phyloP scores from a whole-genome alignment of 2,888 invertebrate genomes.

The Horisme vitalbata region DNA sequence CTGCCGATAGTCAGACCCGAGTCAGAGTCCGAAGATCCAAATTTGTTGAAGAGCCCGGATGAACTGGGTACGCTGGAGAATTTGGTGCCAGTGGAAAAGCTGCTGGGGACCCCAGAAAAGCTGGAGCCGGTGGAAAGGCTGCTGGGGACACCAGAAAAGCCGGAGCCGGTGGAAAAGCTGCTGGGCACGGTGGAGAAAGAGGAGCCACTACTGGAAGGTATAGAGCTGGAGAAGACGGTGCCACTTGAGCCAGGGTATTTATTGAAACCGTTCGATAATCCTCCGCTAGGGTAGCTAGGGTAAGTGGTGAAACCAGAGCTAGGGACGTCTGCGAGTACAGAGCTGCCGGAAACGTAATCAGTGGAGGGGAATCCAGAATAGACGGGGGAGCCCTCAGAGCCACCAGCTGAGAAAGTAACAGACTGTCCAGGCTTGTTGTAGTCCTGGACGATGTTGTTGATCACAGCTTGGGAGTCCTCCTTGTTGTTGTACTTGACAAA shows the following conservation, averaged over 20 bases:
- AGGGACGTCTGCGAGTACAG: slow-evolving; percentile 3
- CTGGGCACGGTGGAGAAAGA: neutral
- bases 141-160: neutral
- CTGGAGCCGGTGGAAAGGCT: neutral
- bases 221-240: slow-evolving; percentile 5
- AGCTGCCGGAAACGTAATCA: slow-evolving; percentile 3
- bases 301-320: neutral
- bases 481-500: slow-evolving; percentile 90
- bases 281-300: slow-evolving; percentile 8
- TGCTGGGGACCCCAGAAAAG: too few species aligned
- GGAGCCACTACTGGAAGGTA: slow-evolving; percentile 2
- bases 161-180: neutral
- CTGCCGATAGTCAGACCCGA: slow-evolving; percentile 6
- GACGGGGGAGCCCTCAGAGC: slow-evolving; percentile 7
- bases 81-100: too few species aligned
- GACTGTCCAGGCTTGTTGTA: slow-evolving; percentile 48
- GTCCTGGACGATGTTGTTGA: slow-evolving; percentile 71
- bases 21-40: neutral
- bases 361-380: slow-evolving; percentile 2
- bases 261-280: slow-evolving; percentile 11
- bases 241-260: slow-evolving; percentile 6
- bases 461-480: slow-evolving; percentile 71
- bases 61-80: too few species aligned
- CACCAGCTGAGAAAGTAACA: slow-evolving; percentile 27
- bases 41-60: neutral